Base-by-base conservation (phyloP, 2,797 vertebrate species). In the Sorex maritimensis region DNA sequence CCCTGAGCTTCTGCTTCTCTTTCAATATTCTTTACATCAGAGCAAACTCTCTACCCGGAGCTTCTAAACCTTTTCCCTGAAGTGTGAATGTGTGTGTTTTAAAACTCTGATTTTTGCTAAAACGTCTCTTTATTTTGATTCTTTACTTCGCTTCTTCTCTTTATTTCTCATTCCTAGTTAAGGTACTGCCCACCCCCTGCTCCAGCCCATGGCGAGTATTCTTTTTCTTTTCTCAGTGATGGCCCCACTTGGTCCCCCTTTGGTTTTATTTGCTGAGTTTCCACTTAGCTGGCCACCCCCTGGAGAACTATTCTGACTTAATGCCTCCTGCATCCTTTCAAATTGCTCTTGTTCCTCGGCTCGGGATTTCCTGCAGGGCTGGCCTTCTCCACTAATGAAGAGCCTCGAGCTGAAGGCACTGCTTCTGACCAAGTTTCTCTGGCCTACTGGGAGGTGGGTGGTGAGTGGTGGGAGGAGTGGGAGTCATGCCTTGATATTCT, bases 251-350 rank as follows among this genome's bases (percentile, higher is more conserved):
- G 5, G 38, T 72, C 61, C 61, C 67, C 49, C 71, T 92, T 92
- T 69, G 49, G 93, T 92, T 97, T 55, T 90, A 72, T 95, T 95
- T 1, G 49, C 88, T 88, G 92, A 91, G 67, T 93, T 97, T 95
- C 93, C 92, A 95, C 92, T 97, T 96, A 96, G 94, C 79, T 58
- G 0, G 15, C 79, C 68, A 68, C 92, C 94, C 95, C 71, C 92
- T 41, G 81, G 93, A 96, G 96, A 92, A 96, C 82, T 44, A 86
- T 96, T 96, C 91, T 96, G 91, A 72, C 94, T 94, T 90, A 92
- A 94, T 75, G 94, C 90, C 91, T 96, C 97, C 94, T 92, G 93
- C 90, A 85, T 95, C 85, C 78, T 96, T 97, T 96, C 89, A 95
- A 96, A 96, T 95, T 95, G 94, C 95, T 94, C 93, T 87, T 81